phyloP scores from a whole-genome alignment of 2,113 vertebrate genomes.

The Macheiramphus alcinus region DNA sequence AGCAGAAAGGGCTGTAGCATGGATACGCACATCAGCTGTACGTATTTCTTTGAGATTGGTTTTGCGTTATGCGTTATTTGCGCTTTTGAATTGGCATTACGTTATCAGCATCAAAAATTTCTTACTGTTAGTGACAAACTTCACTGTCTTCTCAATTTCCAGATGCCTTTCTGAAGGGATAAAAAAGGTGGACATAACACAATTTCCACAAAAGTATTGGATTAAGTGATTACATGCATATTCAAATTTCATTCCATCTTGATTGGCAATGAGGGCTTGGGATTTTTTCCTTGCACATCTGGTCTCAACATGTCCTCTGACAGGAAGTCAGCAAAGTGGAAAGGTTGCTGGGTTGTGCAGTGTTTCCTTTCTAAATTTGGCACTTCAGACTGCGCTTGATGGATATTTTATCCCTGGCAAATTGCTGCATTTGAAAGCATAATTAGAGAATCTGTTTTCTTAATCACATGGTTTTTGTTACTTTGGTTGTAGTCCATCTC shows the following conservation, averaged over 20 bases:
- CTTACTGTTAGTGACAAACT: neutral
- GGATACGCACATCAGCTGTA: slow-evolving; percentile 31
- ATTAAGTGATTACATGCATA: slow-evolving; percentile 64
- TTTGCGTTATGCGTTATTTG: slow-evolving; percentile 18
- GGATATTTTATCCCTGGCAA: slow-evolving; percentile 95
- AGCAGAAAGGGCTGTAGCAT: slow-evolving; percentile 35
- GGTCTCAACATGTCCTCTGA: slow-evolving; percentile 90
- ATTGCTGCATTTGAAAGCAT: slow-evolving; percentile 90
- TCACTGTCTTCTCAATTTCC: slow-evolving; percentile 11
- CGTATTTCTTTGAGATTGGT: slow-evolving; percentile 16
- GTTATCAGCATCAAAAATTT: neutral
- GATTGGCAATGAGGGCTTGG: slow-evolving; percentile 38
- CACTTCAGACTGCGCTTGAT: slow-evolving; percentile 88
- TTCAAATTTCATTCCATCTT: slow-evolving; percentile 65
- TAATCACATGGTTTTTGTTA: slow-evolving; percentile 85
- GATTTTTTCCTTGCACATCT: slow-evolving; percentile 79
- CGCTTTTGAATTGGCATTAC: neutral
- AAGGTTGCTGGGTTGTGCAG: slow-evolving; percentile 84
- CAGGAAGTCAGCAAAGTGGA: slow-evolving; percentile 85
- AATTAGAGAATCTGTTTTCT: slow-evolving; percentile 96
- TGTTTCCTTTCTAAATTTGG: slow-evolving; percentile 87
- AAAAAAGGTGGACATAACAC: slow-evolving; percentile 36
- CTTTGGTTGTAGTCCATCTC: slow-evolving; percentile 75
- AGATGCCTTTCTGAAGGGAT: slow-evolving; percentile 9
- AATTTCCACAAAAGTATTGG: slow-evolving; percentile 44